These are phyloP conservation scores for Enteromius treurensis DNA, from an alignment of 2,797 vertebrate genomes.

Conservation along the genomic window DNA sequence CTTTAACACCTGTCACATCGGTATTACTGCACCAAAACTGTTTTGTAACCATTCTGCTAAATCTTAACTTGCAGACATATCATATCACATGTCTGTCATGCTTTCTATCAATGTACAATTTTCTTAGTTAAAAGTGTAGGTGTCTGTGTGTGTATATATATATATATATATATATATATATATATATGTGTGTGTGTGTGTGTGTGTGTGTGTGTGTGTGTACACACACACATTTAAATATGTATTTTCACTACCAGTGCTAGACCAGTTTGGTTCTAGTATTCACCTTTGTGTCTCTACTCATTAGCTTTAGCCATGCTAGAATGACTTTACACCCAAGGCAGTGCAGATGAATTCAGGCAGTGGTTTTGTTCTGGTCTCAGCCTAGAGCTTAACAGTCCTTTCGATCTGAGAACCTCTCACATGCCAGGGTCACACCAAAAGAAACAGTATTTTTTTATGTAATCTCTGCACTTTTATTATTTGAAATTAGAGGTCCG, in stretches of 20 bases:
- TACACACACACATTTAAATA: too few relatives aligned
- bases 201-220: too few relatives aligned
- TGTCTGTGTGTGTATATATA: too few relatives aligned
- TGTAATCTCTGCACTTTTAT: background rate
- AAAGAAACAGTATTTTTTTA: background rate
- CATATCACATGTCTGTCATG: background rate
- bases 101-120: background rate
- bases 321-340: background rate
- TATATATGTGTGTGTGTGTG: too few relatives aligned
- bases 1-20: background rate
- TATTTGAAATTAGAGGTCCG: background rate
- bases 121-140: too few relatives aligned
- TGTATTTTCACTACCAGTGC: background rate
- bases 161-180: too few relatives aligned
- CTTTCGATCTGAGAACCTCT: background rate
- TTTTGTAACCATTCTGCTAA: background rate
- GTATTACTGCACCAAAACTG: background rate
- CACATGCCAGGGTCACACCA: background rate
- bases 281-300: background rate
- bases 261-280: background rate
- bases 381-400: background rate
- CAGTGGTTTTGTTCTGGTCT: background rate
- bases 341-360: background rate
- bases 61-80: background rate
- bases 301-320: constrained; percentile 7